A percentile compares a stretch with the other conserved stretches of the same genome.
These are phyloP conservation scores for Crypturellus undulatus DNA, from an alignment of 2,113 vertebrate species.

Conservation along the genomic window DNA sequence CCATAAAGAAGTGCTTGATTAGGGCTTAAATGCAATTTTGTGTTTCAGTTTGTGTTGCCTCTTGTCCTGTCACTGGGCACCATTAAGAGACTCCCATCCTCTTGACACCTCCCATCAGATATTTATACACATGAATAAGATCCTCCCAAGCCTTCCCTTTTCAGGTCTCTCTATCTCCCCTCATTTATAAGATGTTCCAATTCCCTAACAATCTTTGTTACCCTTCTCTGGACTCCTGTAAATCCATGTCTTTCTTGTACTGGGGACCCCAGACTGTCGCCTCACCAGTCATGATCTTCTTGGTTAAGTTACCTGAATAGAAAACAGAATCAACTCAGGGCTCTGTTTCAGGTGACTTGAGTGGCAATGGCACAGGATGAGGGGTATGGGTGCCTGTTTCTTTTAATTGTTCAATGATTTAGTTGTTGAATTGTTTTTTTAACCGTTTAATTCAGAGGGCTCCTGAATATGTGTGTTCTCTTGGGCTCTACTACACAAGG, in stretches of 20 bases:
- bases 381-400: not conserved
- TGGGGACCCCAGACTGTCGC: not conserved
- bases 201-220: not conserved
- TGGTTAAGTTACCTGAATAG: not conserved
- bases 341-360: not conserved
- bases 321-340: not conserved
- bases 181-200: not conserved
- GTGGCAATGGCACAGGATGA: not conserved
- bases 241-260: not conserved
- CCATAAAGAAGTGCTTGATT: not conserved
- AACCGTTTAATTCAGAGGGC: too few relatives aligned
- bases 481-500: not conserved
- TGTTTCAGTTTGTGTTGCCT: not conserved
- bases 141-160: not conserved
- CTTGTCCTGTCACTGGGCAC: not conserved
- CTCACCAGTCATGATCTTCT: not conserved
- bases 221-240: not conserved
- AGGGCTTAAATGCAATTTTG: not conserved
- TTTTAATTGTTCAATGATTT: not conserved
- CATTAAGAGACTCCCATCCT: not conserved
- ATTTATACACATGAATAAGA: not conserved
- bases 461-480: fast-evolving
- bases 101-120: too few relatives aligned
- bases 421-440: too few relatives aligned
- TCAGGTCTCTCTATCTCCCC: not conserved